Conservation (phyloP, 1,140 invertebrate genomes). For the Leptestheria dahalacensis region DNA sequence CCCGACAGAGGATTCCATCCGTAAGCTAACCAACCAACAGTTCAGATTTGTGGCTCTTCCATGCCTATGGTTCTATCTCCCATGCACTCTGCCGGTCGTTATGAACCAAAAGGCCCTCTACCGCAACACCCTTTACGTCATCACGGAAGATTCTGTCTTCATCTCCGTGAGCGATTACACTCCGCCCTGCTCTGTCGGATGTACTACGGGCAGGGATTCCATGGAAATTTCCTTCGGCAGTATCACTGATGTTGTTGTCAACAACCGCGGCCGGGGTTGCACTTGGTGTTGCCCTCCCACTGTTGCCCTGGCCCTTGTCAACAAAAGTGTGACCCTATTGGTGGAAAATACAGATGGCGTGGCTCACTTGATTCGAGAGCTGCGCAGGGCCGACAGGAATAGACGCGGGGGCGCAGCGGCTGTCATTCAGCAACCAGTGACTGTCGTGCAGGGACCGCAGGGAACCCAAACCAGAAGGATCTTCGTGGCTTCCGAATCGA, state of each 20-base stretch:
- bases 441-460: background rate
- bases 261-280: background rate
- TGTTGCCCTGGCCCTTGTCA: background rate
- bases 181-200: background rate
- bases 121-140: background rate
- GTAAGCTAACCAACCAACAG: background rate
- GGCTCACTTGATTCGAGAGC: background rate
- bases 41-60: too few species aligned
- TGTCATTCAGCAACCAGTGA: background rate
- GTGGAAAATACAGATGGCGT: background rate
- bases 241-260: background rate
- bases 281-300: background rate
- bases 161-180: background rate
- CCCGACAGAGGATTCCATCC: background rate
- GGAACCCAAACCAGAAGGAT: background rate
- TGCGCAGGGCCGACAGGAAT: background rate
- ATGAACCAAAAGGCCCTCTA: background rate
- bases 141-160: background rate
- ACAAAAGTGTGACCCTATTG: background rate
- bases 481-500: too few species aligned
- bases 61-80: too few species aligned
- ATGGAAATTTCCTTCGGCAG: background rate
- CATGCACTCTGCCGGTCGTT: too few species aligned
- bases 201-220: background rate
- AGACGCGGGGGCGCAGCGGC: background rate